Percentiles rank a stretch among this genome's conserved stretches.
These are phyloP conservation scores for Pluvianellus socialis DNA, from an alignment of 2,113 vertebrate species.

Conservation along the genomic window DNA sequence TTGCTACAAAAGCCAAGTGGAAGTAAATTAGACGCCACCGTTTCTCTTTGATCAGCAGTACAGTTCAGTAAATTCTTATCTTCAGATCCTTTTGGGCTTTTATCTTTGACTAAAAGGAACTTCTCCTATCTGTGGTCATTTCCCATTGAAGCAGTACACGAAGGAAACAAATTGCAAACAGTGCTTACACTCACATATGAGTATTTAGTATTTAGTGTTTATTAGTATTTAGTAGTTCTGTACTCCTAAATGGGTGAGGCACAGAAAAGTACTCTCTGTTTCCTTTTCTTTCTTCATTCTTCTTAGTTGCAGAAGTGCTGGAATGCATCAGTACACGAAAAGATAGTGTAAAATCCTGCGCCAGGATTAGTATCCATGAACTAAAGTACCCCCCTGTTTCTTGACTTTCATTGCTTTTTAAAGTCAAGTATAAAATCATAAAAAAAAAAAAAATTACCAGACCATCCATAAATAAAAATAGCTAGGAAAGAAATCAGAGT, in stretches of 20 bases:
- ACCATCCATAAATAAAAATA: neutral
- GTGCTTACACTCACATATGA: fast-evolving
- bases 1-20: neutral
- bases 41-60: neutral
- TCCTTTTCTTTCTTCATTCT: neutral
- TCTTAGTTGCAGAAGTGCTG: neutral
- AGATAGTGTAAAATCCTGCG: neutral
- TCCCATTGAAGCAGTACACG: neutral
- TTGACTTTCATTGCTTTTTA: neutral
- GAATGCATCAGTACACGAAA: neutral
- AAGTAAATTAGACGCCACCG: neutral
- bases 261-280: neutral
- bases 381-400: neutral
- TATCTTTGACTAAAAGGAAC: neutral
- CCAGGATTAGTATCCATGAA: neutral
- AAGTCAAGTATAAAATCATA: neutral
- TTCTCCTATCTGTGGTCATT: neutral
- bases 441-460: neutral
- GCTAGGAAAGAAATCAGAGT: neutral
- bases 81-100: neutral
- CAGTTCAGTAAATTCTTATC: neutral
- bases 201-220: neutral
- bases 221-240: neutral
- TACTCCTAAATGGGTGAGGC: neutral
- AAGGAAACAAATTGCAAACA: neutral